Base-by-base conservation (phyloP, 2,113 vertebrate species). In the Cyprinodon brontotheroides region DNA sequence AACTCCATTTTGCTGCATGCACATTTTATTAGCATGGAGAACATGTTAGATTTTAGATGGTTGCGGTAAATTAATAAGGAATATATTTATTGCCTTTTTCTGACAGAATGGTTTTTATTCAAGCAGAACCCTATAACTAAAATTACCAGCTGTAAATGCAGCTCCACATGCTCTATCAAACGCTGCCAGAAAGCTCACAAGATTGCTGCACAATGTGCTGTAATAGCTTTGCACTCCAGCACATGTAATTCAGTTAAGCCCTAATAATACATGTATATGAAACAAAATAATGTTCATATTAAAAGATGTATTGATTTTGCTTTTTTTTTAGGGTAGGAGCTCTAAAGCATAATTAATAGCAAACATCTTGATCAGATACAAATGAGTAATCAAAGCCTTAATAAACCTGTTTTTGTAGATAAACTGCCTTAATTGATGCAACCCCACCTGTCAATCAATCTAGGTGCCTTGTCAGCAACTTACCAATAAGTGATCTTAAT, bases 1-100 rank as follows among this genome's bases (percentile, higher is more conserved):
- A 84, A 72, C 59, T 40, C 74, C 22, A 74, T 74, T 68, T 13
- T 36, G 65, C 29, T 73, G 53, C 37, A 29, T 50, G 29, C 47
- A 41, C 0, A 14, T 20, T 14, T 38, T 4, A 2, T 22, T 12
- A 0, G 5, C 17, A 36, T n/a, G 40, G 36, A 78, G 6, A 68
- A 70, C 14, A 72, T 39, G 4, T 61, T 11, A 13, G 0, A 48
- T 77, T 29, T 43, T 59, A 6, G 4, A 70, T 47, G 50, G 63
- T 40, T 67, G n/a, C 53, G n/a, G 9, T 12, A 9, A 29, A 71
- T 75, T 68, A 61, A 37, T 53, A n/a, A 57, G n/a, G 13, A 17
- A 1, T 11, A 6, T 0, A 72, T 65, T 63, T 74, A 39, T 14
- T 48, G 29, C 17, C 75, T 50, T 63, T 6, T 40, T 11, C 11